Conservation (phyloP, 2,113 vertebrate species). For the Onychorhynchus coronatus region DNA sequence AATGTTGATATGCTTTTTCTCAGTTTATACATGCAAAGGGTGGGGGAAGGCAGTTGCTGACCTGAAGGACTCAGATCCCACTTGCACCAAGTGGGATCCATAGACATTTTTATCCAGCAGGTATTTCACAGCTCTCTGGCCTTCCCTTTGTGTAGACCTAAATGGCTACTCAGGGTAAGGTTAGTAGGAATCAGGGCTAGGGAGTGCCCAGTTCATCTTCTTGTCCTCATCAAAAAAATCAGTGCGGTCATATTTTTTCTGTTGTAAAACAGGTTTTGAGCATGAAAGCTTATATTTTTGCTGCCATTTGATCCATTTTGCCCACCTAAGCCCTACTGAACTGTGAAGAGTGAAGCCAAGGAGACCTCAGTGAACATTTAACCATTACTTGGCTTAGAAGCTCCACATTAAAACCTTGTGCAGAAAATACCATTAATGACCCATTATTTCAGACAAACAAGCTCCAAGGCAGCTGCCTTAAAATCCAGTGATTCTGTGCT, state of each 20-base stretch:
- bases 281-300: not conserved
- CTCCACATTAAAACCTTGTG: not conserved
- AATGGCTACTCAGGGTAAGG: not conserved
- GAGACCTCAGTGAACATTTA: not conserved
- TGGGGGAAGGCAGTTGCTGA: not conserved
- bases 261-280: not conserved
- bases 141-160: not conserved
- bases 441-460: not conserved
- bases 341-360: not conserved
- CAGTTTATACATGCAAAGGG: not conserved
- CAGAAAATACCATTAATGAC: not conserved
- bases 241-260: not conserved
- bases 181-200: not conserved
- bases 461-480: not conserved
- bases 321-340: not conserved
- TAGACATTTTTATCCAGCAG: not conserved
- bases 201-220: not conserved
- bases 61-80: not conserved
- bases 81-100: not conserved
- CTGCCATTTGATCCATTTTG: not conserved
- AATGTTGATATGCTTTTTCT: not conserved
- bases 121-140: not conserved
- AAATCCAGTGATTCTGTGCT: not conserved
- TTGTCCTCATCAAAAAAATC: not conserved
- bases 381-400: not conserved